These are phyloP conservation scores for Marcusenius ussheri DNA, from an alignment of 2,113 vertebrate genomes.

Conservation along the genomic window DNA sequence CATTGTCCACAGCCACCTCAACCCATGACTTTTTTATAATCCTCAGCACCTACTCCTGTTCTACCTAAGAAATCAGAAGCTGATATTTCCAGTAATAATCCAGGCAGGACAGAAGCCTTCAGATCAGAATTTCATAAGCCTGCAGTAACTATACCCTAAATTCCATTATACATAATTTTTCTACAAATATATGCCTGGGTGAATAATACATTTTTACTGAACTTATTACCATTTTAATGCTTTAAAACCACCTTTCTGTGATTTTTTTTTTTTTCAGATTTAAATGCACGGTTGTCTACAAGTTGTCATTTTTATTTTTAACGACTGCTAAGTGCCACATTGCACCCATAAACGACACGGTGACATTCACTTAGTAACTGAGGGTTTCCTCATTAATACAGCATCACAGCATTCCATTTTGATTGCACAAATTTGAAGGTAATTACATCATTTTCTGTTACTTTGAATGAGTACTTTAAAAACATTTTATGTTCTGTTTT, in stretches of 20 bases:
- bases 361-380: not conserved
- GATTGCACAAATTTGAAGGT: constrained; percentile 46
- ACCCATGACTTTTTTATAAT: constrained; percentile 29
- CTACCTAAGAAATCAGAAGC: not conserved
- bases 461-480: constrained; percentile 38
- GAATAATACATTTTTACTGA: constrained; percentile 7
- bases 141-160: not conserved
- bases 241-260: constrained; percentile 49
- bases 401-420: constrained; percentile 32
- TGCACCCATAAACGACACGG: not conserved
- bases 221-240: constrained; percentile 11
- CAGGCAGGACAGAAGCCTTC: not conserved
- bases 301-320: not conserved
- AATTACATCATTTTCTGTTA: constrained; percentile 38
- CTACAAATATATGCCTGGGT: constrained; percentile 6
- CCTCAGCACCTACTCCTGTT: constrained; percentile 2
- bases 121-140: not conserved
- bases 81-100: not conserved
- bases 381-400: not conserved
- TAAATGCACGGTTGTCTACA: not conserved
- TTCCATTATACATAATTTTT: not conserved
- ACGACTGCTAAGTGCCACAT: not conserved
- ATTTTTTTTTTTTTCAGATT: constrained; percentile 1
- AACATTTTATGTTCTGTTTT: constrained; percentile 26
- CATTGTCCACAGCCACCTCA: constrained; percentile 21